Evolutionary conservation across 2,797 vertebrate genomes (phyloP), one percentile per base, ranked within the genome.

Genomic region (Enteromius paludinosus): DNA sequence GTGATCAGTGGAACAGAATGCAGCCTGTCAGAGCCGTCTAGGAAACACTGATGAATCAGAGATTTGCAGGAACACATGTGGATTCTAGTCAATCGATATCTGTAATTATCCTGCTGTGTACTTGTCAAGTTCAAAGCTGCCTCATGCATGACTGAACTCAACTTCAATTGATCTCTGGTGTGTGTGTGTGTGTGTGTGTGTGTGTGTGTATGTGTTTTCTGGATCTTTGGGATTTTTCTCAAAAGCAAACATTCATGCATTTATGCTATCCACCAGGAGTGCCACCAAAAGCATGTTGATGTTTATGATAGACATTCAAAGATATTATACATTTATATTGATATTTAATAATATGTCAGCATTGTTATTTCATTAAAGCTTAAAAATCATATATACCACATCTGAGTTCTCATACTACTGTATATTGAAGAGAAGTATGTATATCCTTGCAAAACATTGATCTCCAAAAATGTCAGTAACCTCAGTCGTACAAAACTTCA

Each of bases 61-160:
- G 43, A 9, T 68, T 54, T 25, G 12, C n/a, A 41, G 47, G 30
- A 69, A 33, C 66, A 71, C 66, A 56, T 43, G 52, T 47, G 52
- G 56, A 49, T 35, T 62, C 18, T n/a, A 17, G 49, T 61, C 49
- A 47, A 81, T 81, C 79, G 25, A 81, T 81, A 71, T 81, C 52
- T 80, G 54, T 80, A 49, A 71, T 81, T 45, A 72, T 62, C 41
- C 20, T 43, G 62, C 79, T 72, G 54, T 47, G 79, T 25, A 35
- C 68, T 70, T 35, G 79, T 81, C 79, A 62, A 35, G 54, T 71
- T 28, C 68, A 71, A 35, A 62, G 15, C 49, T 59, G 52, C 38
- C 28, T 72, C 28, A 9, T 1, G 25, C 35, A 62, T 25, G 38
- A 62, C 47, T 81, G 28, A 71, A 62, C 7, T 45, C 45, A 4